These are phyloP conservation scores for Eulemur rufifrons DNA, from an alignment of 2,113 vertebrate genomes.

Conservation along the genomic window DNA sequence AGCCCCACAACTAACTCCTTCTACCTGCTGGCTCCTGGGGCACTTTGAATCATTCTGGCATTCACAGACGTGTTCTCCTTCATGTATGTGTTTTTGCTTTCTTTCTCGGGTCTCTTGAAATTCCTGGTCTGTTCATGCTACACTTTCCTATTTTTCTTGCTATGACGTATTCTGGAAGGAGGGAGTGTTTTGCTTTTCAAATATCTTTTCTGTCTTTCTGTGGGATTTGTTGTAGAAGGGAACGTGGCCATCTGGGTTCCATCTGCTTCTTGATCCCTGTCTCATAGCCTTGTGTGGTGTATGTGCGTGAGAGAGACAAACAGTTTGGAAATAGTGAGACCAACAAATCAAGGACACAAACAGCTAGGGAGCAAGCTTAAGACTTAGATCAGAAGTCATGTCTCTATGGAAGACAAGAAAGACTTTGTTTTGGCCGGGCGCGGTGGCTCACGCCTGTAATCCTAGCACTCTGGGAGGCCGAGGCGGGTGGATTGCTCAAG, in stretches of 20 bases:
- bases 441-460: no score
- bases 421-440: neutral
- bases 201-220: neutral
- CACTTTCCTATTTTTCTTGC: neutral
- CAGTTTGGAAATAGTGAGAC: neutral
- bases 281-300: neutral
- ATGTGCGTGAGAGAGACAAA: neutral
- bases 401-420: neutral
- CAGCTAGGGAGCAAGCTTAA: neutral
- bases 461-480: no score
- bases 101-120: neutral
- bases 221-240: neutral
- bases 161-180: neutral
- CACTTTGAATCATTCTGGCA: neutral
- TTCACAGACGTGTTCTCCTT: neutral
- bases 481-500: no score
- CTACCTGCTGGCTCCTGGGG: neutral
- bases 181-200: neutral
- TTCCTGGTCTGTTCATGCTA: neutral
- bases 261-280: neutral
- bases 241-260: neutral
- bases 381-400: neutral
- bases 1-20: neutral
- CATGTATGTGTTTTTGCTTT: neutral
- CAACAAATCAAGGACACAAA: neutral